phyloP scores from a whole-genome alignment of 2,888 invertebrate species.

The Coecobrya sp. region DNA sequence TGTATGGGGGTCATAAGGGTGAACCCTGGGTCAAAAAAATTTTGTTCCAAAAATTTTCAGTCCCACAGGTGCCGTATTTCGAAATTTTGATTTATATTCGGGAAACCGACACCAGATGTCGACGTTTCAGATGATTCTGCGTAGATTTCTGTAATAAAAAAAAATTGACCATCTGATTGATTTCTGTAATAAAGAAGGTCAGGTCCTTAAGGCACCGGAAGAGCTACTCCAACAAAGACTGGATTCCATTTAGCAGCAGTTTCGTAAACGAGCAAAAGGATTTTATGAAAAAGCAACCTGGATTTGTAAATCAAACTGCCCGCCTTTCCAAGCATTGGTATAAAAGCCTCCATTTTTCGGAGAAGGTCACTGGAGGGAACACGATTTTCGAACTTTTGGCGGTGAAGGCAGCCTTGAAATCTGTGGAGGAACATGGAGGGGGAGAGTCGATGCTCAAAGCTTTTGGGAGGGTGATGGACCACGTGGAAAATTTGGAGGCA shows the following conservation, averaged over 20 bases:
- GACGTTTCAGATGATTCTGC: no score
- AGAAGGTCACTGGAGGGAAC: background rate
- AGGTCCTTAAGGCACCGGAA: no score
- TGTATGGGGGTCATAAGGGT: no score
- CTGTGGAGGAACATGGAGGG: background rate
- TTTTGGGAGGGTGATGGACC: background rate
- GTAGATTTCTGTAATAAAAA: no score
- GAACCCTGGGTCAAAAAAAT: no score
- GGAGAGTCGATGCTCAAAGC: background rate
- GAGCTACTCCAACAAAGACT: background rate
- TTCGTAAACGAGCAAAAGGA: background rate
- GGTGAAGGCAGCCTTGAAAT: background rate
- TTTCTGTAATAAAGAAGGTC: no score
- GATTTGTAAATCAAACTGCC: background rate
- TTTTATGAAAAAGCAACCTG: conserved; percentile 18
- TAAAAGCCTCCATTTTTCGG: background rate
- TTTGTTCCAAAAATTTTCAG: no score
- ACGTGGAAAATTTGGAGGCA: background rate
- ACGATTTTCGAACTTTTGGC: background rate
- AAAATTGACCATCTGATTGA: no score
- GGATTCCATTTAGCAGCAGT: background rate
- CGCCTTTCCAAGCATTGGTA: conserved; percentile 45
- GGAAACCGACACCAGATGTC: no score
- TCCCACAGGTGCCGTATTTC: no score
- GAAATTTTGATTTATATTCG: no score